Evolutionary conservation across 2,888 invertebrate genomes (phyloP), one percentile per base, ranked within the genome.

Genomic region (Tholera decimalis): DNA sequence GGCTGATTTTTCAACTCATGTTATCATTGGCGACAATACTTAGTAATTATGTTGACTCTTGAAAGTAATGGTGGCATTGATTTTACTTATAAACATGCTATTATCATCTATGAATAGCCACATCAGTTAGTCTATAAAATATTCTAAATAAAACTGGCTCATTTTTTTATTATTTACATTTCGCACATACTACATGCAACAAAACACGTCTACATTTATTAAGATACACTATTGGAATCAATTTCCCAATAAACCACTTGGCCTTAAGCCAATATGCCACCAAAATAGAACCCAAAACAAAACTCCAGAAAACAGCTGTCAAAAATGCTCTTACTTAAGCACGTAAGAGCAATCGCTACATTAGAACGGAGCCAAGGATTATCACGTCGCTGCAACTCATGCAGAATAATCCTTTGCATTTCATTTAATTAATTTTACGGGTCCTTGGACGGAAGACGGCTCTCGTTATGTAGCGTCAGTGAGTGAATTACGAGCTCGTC

Each of bases 361-460:
- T 80, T 37, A 39, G 20, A 37, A 64, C 39, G 46, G 13, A 57
- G 47, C 43, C 37, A 26, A 22, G 70, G 66, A 81, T 83, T 78
- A 83, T 72, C 83, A 82, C 82, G 83, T 80, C 75, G 62, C 76
- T 86, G 82, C 85, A 84, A 71, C 80, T 86, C 81, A 66, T 79
- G 55, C 73, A 81, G 82, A 86, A 85, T 86, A 85, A 87, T 85
- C 84, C 82, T 83, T 85, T 85, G 85, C 87, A 85, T 89, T 89
- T 88, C 82, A 80, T 90, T 88, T 87, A 89, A 91, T 91, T 90
- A 90, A 90, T 90, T 91, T 88, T 77, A 85, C 84, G 85, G 83
- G 80, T 86, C 72, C 83, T 88, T 85, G 84, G 79, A 80, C 74
- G 73, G 73, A 71, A 85, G 82, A 82, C 77, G 81, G 62, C 66